Evolutionary conservation across 37 sponge, comb jelly and placozoan species (phyloP), one percentile per base, ranked within the genome.

Genomic region (Oopsacas minuta): DNA sequence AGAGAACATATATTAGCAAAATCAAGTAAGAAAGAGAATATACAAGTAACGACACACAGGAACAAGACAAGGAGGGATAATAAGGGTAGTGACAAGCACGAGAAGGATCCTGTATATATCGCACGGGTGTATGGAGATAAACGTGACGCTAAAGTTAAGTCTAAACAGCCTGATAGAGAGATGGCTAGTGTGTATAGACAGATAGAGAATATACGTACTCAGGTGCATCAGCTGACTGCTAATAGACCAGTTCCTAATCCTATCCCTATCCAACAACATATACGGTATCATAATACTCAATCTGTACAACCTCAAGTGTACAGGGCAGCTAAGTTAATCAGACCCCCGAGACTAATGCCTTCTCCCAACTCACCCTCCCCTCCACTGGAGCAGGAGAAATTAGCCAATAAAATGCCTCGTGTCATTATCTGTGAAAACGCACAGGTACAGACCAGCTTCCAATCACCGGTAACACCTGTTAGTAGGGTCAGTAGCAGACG

Each of bases 371-470:
- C 75, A 25, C 75, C 75, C 22, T 12, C 7, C 75, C 20, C 75
- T 10, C 75, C 51, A 22, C 51, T 17, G 12, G 51, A 46, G 51
- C 17, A 61, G 75, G 30, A 10, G 28, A 61, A 3, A n/a, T 3
- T 34, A n/a, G 32, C 75, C 20, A 10, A 12, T 46, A 17, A 46
- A 12, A 46, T 17, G 17, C 17, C 75, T 12, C 20, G 28, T 61
- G 28, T 25, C 7, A n/a, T 61, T 3, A 12, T 34, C 75, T 61
- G 75, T 61, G 75, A 61, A 3, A 3, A 61, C 75, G 75, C 75
- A 3, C 75, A 61, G 30, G 75, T 61, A 3, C 75, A 61, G 75
- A 61, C 75, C 22, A 61, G 75, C 75, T 61, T 61, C 75, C 75
- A 32, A 12, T 61, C 75, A 7, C 75, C 75, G 32, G 3, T 12